Conservation (phyloP, 2,797 vertebrate genomes). For the Steatocranus sp. region DNA sequence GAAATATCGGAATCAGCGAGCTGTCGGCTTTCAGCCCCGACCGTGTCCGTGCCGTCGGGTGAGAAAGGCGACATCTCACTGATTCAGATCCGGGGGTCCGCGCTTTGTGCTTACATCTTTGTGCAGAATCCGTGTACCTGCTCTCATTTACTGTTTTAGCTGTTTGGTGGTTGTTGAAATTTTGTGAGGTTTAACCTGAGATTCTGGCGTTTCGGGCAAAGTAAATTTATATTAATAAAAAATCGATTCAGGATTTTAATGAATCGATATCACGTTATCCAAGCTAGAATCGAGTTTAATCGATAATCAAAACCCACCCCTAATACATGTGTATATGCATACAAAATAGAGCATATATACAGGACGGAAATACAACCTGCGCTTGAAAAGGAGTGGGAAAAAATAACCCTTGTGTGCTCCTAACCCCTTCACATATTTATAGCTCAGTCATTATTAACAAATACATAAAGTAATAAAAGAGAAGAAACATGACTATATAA, state of each 20-base stretch:
- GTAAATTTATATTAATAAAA: rapidly evolving
- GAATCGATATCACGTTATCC: background rate
- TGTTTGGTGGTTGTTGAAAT: background rate
- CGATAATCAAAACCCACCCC: background rate
- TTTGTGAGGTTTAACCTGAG: background rate
- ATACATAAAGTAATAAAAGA: background rate
- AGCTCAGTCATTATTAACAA: background rate
- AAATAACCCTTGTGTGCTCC: background rate
- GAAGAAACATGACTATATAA: background rate
- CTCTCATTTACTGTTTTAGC: background rate
- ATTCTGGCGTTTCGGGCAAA: background rate
- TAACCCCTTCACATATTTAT: background rate
- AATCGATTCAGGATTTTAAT: background rate
- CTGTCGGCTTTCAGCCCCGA: rapidly evolving
- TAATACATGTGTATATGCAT: background rate
- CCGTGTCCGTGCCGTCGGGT: background rate
- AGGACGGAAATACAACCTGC: background rate
- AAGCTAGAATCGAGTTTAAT: background rate
- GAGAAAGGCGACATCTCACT: background rate
- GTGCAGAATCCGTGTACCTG: background rate
- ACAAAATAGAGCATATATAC: background rate
- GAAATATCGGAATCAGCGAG: background rate
- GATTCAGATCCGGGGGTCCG: background rate
- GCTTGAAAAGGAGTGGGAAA: background rate
- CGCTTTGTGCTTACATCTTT: background rate